A percentile compares a stretch with the other conserved stretches of the same genome.
These are phyloP conservation scores for Brenthis hecate DNA, from an alignment of 2,888 invertebrate genomes.

Conservation along the genomic window DNA sequence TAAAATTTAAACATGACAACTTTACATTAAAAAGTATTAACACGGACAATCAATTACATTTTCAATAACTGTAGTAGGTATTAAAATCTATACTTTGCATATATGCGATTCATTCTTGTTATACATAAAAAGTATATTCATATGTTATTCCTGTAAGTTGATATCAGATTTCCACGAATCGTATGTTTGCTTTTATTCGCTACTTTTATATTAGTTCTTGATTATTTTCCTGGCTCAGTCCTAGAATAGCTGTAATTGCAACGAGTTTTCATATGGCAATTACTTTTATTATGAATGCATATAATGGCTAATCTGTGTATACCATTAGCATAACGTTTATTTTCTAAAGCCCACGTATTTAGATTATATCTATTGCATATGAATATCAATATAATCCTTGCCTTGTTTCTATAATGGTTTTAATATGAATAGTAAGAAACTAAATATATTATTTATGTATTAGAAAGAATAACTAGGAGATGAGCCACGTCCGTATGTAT, in stretches of 20 bases:
- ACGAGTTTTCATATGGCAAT: conserved; percentile 27
- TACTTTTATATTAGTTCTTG: conserved; percentile 24
- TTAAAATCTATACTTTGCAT: no score
- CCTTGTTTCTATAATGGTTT: background rate
- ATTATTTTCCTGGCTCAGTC: conserved; percentile 25
- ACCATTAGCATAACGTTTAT: conserved; percentile 20
- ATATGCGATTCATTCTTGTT: no score
- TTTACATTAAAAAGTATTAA: background rate
- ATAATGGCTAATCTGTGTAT: background rate
- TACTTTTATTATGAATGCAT: conserved; percentile 25
- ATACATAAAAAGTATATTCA: no score
- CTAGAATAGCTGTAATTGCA: conserved; percentile 21
- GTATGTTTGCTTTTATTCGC: conserved; percentile 16
- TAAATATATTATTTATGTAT: no score
- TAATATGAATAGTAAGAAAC: no score
- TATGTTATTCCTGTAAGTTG: conserved; percentile 22
- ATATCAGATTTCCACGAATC: conserved; percentile 24
- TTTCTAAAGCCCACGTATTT: conserved; percentile 11
- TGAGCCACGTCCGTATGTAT: conserved; percentile 8
- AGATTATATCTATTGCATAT: background rate
- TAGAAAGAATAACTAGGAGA: background rate
- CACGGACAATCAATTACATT: conserved; percentile 19
- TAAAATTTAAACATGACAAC: background rate
- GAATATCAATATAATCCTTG: no score
- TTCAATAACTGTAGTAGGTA: background rate